Conservation (phyloP, 2,797 vertebrate species). For the Cossypha niveicapilla region DNA sequence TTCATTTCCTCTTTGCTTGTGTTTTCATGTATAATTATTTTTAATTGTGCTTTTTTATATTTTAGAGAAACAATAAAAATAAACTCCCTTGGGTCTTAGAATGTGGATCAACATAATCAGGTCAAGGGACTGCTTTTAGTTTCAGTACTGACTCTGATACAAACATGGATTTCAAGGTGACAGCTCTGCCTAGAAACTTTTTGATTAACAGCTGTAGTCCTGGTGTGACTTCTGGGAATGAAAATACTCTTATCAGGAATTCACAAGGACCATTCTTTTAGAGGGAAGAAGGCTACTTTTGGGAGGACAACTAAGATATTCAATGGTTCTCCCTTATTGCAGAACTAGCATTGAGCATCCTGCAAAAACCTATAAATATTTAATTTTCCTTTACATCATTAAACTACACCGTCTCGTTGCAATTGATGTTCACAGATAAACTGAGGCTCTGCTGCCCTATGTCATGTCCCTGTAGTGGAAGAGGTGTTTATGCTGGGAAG, state of each 20-base stretch:
- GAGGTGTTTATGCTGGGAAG: background rate
- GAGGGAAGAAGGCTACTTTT: background rate
- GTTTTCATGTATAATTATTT: conserved; percentile 36
- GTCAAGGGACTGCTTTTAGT: background rate
- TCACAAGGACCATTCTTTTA: background rate
- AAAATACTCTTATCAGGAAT: background rate
- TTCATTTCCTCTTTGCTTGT: conserved; percentile 45
- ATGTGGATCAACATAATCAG: background rate
- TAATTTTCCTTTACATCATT: background rate
- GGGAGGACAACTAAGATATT: background rate
- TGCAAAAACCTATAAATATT: background rate
- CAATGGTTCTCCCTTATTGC: background rate
- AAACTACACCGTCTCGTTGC: background rate
- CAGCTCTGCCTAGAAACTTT: background rate
- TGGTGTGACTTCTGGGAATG: background rate
- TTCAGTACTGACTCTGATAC: background rate
- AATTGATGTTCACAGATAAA: background rate
- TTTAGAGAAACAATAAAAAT: conserved; percentile 36
- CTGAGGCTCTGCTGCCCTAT: background rate
- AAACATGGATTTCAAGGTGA: background rate
- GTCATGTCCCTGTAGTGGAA: background rate
- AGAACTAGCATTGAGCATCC: background rate
- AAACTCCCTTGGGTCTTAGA: background rate
- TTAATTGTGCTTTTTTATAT: conserved; percentile 36
- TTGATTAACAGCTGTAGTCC: background rate